A percentile compares a stretch with the other conserved stretches of the same genome.
These are phyloP conservation scores for Helogale parvula DNA, from an alignment of 2,113 vertebrate genomes.

Conservation along the genomic window DNA sequence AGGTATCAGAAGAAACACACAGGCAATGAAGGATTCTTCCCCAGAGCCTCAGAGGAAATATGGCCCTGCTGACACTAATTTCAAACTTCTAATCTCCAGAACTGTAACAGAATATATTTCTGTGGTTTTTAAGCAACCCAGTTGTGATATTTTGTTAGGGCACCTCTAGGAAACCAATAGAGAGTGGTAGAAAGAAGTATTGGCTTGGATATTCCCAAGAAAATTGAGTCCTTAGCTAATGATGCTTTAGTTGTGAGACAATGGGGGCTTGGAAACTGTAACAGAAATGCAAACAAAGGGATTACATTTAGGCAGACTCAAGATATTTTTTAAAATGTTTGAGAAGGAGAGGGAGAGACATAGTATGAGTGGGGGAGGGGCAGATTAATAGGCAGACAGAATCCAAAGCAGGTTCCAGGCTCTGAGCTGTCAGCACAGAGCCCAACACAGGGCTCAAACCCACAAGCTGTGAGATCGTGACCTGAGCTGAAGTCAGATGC, in stretches of 20 bases:
- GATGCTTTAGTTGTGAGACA: no score
- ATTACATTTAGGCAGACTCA: neutral
- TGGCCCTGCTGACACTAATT: neutral
- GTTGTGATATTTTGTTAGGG: neutral
- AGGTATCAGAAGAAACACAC: neutral
- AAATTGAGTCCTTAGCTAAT: neutral
- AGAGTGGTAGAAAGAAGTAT: neutral
- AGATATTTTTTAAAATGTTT: neutral
- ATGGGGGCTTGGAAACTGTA: rapidly evolving
- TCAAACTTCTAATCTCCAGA: neutral
- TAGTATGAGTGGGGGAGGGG: no score
- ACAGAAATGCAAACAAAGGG: neutral
- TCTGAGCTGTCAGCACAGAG: no score
- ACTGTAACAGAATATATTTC: neutral
- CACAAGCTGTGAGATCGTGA: no score
- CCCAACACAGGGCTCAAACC: no score
- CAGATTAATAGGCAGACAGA: no score
- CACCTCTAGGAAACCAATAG: neutral
- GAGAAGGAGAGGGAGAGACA: no score
- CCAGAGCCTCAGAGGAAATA: rapidly evolving
- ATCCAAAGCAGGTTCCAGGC: no score
- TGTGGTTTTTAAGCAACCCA: neutral
- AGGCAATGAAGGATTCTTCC: neutral
- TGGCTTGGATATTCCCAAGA: neutral
- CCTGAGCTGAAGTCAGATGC: no score